phyloP scores from a whole-genome alignment of 2,888 invertebrate species.

The Sinhomidia bicolor region DNA sequence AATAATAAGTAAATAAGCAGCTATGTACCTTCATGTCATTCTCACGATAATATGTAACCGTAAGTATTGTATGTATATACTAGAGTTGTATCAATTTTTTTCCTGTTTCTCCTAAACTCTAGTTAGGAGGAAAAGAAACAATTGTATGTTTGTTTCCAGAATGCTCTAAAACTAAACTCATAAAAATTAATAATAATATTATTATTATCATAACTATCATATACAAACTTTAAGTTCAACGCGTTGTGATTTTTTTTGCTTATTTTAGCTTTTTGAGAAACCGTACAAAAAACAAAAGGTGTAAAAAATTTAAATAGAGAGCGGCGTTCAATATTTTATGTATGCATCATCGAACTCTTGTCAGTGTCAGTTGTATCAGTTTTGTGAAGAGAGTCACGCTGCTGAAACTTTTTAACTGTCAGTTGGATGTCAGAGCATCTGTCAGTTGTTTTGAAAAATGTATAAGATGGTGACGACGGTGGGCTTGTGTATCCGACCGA shows the following conservation, averaged over 20 bases:
- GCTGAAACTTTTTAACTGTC: neutral
- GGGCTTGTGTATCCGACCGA: neutral
- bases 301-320: neutral
- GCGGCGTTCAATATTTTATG: neutral
- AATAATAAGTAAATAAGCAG: conserved; percentile 8
- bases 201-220: conserved; percentile 11
- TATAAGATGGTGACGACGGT: no score
- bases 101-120: neutral
- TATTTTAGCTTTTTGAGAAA: conserved; percentile 39
- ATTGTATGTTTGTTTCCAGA: neutral
- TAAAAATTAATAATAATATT: neutral
- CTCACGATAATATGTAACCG: neutral
- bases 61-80: neutral
- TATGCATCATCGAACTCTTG: neutral
- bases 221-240: conserved; percentile 41
- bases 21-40: conserved; percentile 13
- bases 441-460: neutral
- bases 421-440: neutral
- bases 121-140: neutral
- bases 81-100: neutral
- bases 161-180: neutral
- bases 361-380: conserved; percentile 4
- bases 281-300: conserved; percentile 46
- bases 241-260: conserved; percentile 52
- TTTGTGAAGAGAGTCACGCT: neutral